Percentiles rank a stretch among this genome's conserved stretches.
Conservation (phyloP, 2,888 invertebrate genomes). For the Caenorhabditis angaria region DNA sequence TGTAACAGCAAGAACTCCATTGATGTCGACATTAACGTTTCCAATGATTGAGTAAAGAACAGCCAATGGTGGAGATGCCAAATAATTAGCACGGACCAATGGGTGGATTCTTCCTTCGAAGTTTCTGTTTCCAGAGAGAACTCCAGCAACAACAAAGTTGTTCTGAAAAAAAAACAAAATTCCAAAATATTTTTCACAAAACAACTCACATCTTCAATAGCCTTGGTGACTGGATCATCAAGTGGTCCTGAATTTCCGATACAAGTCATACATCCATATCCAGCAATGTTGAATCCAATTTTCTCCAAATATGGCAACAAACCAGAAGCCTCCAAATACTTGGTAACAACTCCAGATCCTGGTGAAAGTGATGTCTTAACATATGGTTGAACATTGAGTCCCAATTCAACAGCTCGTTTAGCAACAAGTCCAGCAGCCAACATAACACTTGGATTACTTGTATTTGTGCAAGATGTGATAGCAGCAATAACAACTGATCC, state of each 20-base stretch:
- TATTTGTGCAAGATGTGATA: constrained; percentile 97
- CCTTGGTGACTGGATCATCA: constrained; percentile 87
- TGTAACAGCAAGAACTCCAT: constrained; percentile 73
- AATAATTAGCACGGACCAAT: constrained; percentile 90
- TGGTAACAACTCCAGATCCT: constrained; percentile 92
- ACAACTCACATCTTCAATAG: constrained; percentile 82
- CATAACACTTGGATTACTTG: constrained; percentile 97
- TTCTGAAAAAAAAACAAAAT: constrained; percentile 77
- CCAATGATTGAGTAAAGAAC: constrained; percentile 97
- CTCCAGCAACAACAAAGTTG: constrained; percentile 91
- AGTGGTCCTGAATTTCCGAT: constrained; percentile 97
- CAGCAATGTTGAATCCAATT: constrained; percentile 85
- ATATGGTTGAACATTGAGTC: constrained; percentile 87
- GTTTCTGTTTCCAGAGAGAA: constrained; percentile 95
- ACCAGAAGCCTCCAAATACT: constrained; percentile 88
- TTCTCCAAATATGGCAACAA: constrained; percentile 83
- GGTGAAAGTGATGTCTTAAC: constrained; percentile 97
- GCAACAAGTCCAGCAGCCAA: constrained; percentile 83
- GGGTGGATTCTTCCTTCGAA: constrained; percentile 98
- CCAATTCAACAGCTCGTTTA: constrained; percentile 80
- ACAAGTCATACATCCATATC: constrained; percentile 99
- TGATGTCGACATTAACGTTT: constrained; percentile 92
- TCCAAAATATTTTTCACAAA: neutral
- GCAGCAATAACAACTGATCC: constrained; percentile 91
- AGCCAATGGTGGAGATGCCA: constrained; percentile 94